A percentile compares a stretch with the other conserved stretches of the same genome.
Evolutionary conservation across 2,888 invertebrate genomes (phyloP).

Genomic region (Folsomia manolachei): DNA sequence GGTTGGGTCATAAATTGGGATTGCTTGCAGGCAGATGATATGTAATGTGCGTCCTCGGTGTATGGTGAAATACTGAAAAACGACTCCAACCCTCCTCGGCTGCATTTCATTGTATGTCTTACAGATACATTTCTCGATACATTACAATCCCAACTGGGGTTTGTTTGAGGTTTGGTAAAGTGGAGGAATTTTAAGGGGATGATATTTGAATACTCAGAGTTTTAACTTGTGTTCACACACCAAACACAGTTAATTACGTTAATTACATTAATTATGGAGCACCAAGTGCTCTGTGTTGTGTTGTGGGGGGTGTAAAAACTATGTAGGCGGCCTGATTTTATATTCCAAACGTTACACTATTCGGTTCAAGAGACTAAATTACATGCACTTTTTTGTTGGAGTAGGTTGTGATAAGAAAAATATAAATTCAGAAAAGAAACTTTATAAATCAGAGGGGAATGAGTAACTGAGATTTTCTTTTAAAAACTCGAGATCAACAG

Average conservation of each 20-base stretch:
- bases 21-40: slow-evolving; percentile 27
- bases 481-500: too few relatives aligned
- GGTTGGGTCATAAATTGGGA: slow-evolving; percentile 22
- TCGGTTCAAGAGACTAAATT: too few relatives aligned
- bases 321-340: too few relatives aligned
- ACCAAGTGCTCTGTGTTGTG: background rate
- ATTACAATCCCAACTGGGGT: background rate
- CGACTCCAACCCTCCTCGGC: background rate
- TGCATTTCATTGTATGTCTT: too few relatives aligned
- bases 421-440: background rate
- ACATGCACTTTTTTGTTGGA: too few relatives aligned
- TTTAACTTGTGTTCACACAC: background rate
- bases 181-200: background rate
- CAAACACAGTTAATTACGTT: background rate
- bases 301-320: background rate
- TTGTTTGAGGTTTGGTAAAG: background rate
- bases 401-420: too few relatives aligned
- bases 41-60: background rate
- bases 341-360: too few relatives aligned
- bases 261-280: slow-evolving; percentile 6
- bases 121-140: background rate
- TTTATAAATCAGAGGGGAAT: too few relatives aligned
- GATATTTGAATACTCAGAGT: background rate
- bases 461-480: too few relatives aligned
- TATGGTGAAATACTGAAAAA: background rate